Evolutionary conservation across 1,140 invertebrate species (phyloP), one percentile per base, ranked within the genome.

Genomic region (Hermetia illucens): DNA sequence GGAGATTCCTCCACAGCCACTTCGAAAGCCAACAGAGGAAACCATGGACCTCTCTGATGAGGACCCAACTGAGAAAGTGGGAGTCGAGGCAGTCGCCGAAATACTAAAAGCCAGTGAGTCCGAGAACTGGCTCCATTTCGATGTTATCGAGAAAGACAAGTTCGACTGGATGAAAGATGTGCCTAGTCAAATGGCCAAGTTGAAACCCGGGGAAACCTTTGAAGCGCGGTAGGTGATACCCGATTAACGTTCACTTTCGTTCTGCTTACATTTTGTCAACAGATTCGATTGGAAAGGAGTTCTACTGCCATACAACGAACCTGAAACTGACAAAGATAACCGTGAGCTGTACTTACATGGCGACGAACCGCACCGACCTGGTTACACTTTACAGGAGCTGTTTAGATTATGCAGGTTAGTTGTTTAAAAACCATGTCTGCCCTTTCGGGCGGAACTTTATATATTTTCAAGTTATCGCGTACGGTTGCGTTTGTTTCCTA

Each of bases 321-420:
- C 60, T 6, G 66, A 64, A 44, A 56, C 68, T 61, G 53, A 61
- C 64, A 67, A 63, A 44, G 63, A 72, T 15, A 70, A 73, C 21
- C 53, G 73, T 37, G 77, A 76, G 32, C 64, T 95, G 5, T 87
- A 90, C 65, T 83, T 93, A 62, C 90, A 95, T 61, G 89, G 88
- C 2, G 80, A 89, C 48, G 89, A 95, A 61, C 81, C 86, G 17
- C 79, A 88, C 47, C 71, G 88, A 50, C 79, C 89, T 13, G 89
- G 89, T 1, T 95, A 94, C 53, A 79, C 82, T 2, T 51, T 95
- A 2, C 79, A 82, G 47, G 90, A 95, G 65, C 59, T 95, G 0
- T 74, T 91, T 50, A 75, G 82, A 44, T 58, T 93, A 3, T 65
- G 50, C 24, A 48, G 58, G 54, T 55, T 41, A 41, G 37, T 40